A percentile compares a stretch with the other conserved stretches of the same genome.
phyloP scores from a whole-genome alignment of 2,888 invertebrate genomes.

The Silvanus unidentatus region DNA sequence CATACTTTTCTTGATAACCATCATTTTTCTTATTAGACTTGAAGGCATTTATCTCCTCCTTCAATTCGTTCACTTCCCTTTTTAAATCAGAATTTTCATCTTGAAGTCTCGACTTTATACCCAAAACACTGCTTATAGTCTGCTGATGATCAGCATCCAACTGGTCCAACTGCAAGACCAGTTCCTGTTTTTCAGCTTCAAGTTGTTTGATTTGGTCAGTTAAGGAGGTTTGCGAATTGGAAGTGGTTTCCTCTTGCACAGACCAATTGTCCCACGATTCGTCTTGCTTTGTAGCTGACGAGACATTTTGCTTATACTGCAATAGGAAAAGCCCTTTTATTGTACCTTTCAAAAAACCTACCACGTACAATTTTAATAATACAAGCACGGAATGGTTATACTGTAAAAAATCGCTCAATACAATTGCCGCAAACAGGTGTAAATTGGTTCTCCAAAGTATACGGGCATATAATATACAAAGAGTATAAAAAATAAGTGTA shows the following conservation, averaged over 20 bases:
- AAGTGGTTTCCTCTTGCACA: too few relatives aligned
- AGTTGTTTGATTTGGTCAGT: conserved; percentile 30
- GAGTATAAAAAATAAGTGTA: too few relatives aligned
- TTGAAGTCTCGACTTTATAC: conserved; percentile 39
- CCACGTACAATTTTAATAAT: too few relatives aligned
- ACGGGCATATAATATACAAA: too few relatives aligned
- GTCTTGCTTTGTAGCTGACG: conserved; percentile 8
- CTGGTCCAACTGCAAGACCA: conserved; percentile 36
- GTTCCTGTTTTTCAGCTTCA: conserved; percentile 39
- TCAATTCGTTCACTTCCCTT: conserved; percentile 49
- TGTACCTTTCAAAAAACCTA: too few relatives aligned
- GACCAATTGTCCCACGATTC: conserved; percentile 21
- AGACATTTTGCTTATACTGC: conserved; percentile 20
- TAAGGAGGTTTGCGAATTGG: conserved; percentile 28
- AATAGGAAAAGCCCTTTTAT: conserved; percentile 12
- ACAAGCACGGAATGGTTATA: too few relatives aligned
- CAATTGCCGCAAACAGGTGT: too few relatives aligned
- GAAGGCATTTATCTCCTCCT: conserved; percentile 48
- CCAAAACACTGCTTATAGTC: conserved; percentile 39
- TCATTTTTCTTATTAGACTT: not conserved
- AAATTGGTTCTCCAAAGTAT: too few relatives aligned
- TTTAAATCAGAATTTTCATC: conserved; percentile 38
- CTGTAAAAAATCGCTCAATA: too few relatives aligned
- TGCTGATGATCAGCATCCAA: conserved; percentile 43
- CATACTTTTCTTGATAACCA: conserved; percentile 14